These are phyloP conservation scores for Scolopax mira DNA, from an alignment of 2,113 vertebrate species.

Conservation along the genomic window DNA sequence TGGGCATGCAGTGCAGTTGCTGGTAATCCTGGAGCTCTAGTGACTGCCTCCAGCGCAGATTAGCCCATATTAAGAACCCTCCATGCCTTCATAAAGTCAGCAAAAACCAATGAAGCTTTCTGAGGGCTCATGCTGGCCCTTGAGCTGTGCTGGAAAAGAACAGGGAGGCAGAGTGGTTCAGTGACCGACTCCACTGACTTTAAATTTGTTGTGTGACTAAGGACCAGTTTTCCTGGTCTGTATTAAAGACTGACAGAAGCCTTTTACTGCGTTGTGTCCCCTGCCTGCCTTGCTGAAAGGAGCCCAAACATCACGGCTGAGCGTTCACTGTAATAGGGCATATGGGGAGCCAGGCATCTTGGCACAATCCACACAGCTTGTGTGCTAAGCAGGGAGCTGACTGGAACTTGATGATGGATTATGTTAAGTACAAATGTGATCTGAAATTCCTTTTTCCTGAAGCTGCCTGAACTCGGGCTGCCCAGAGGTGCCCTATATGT, in stretches of 20 bases:
- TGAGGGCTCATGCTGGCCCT: neutral
- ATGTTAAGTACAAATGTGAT: neutral
- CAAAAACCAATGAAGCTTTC: neutral
- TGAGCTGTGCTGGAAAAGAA: neutral
- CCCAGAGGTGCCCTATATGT: neutral
- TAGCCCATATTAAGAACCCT: neutral
- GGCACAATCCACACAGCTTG: neutral
- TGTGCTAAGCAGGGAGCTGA: neutral
- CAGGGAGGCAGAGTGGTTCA: neutral
- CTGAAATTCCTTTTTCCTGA: neutral
- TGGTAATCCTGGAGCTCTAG: neutral
- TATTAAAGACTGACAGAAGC: neutral
- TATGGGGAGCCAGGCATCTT: neutral
- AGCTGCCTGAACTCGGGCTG: neutral
- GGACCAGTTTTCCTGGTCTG: neutral
- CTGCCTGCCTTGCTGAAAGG: neutral
- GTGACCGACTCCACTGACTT: neutral
- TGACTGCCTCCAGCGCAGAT: neutral
- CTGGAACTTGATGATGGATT: neutral
- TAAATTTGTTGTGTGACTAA: neutral
- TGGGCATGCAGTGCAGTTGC: neutral
- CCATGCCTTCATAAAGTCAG: neutral
- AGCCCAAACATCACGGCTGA: neutral
- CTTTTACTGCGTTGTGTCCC: neutral
- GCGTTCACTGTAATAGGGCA: accelerated